Evolutionary conservation across 37 sponge, comb jelly and placozoan genomes (phyloP).

Genomic region (Cladorhizidae sp.): DNA sequence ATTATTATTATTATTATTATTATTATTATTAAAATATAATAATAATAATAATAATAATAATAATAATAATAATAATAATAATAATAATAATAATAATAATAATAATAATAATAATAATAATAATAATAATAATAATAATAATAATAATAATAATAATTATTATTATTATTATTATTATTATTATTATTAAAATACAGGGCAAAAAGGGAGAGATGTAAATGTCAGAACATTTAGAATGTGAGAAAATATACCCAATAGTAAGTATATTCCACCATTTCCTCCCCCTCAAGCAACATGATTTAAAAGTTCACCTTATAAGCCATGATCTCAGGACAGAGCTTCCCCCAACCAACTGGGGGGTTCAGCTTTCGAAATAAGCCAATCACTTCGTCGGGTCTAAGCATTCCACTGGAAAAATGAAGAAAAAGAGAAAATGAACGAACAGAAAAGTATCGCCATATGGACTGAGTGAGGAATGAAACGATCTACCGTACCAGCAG

Average conservation of each 20-base stretch:
- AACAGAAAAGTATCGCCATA: no score
- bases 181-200: not conserved
- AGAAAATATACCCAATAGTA: no score
- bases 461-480: no score
- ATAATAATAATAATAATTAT: not conserved
- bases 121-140: not conserved
- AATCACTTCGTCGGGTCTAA: conserved; percentile 56
- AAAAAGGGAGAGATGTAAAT: no score
- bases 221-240: no score
- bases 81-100: no score
- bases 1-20: not conserved
- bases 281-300: not conserved
- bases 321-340: conserved; percentile 57
- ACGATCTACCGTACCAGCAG: no score
- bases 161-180: not conserved
- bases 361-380: conserved; percentile 57
- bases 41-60: not conserved
- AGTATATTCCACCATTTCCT: no score
- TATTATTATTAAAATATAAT: not conserved
- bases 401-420: conserved; percentile 37
- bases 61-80: not conserved
- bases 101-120: no score
- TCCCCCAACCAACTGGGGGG: conserved; percentile 89
- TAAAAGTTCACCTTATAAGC: conserved; percentile 58
- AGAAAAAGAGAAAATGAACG: not conserved